Conservation (phyloP, 2,113 vertebrate genomes). For the Macaca fascicularis region T2T-MFA8v1.1 NC_088378.1:24502001-24502500, state of each 20-base stretch:
- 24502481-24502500: not conserved
- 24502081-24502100: not conserved
- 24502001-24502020: not conserved
- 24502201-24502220: not conserved
- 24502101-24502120: not conserved
- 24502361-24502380: not conserved
- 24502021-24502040: not conserved
- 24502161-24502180: not conserved
- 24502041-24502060: not conserved
- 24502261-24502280: not conserved
- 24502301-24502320: not conserved
- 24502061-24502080: not conserved
- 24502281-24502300: not conserved
- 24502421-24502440: no score
- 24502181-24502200: not conserved
- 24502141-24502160: not conserved
- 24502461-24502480: no score
- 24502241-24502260: not conserved
- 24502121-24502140: not conserved
- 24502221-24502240: not conserved
- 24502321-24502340: not conserved
- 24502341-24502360: not conserved
- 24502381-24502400: no score
- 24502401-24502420: no score
- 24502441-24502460: no score